Conservation (phyloP, 2,888 invertebrate species). For the Eristalis intricaria region DNA sequence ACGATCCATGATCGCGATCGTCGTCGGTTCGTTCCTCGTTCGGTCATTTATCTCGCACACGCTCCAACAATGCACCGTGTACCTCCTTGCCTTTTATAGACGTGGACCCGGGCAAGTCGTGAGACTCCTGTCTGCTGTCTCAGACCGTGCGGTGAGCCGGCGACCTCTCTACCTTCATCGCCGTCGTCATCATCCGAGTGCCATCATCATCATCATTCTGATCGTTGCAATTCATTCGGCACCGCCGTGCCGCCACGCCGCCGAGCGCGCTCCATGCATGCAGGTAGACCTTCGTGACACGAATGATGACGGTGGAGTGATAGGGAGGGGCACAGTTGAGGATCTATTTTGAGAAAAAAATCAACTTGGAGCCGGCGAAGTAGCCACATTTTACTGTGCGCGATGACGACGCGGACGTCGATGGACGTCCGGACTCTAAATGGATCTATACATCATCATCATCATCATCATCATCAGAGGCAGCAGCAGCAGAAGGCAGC, state of each 20-base stretch:
- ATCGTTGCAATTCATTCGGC: slow-evolving; percentile 70
- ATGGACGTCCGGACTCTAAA: slow-evolving; percentile 70
- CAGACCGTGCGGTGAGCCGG: slow-evolving; percentile 69
- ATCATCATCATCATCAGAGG: slow-evolving; percentile 47
- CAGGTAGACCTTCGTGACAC: slow-evolving; percentile 57
- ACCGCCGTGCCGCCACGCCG: neutral
- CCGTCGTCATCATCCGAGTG: slow-evolving; percentile 63
- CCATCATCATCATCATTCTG: slow-evolving; percentile 58
- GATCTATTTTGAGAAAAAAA: slow-evolving; percentile 60
- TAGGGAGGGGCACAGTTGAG: slow-evolving; percentile 16
- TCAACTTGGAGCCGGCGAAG: slow-evolving; percentile 35
- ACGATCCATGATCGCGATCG: slow-evolving; percentile 70
- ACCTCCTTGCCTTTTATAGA: slow-evolving; percentile 68
- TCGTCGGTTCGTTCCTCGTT: slow-evolving; percentile 59
- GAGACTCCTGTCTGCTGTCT: slow-evolving; percentile 70
- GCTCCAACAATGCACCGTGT: slow-evolving; percentile 69
- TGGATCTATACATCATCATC: slow-evolving; percentile 72
- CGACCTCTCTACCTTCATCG: slow-evolving; percentile 65
- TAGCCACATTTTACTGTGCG: slow-evolving; percentile 58
- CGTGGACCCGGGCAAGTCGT: slow-evolving; percentile 63
- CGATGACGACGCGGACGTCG: slow-evolving; percentile 51
- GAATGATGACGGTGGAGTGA: slow-evolving; percentile 4
- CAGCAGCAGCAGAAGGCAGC: neutral
- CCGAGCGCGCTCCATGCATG: neutral
- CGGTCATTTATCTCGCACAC: slow-evolving; percentile 72